Conservation (phyloP, 2,888 invertebrate genomes). For the Danaus chrysippus region DNA sequence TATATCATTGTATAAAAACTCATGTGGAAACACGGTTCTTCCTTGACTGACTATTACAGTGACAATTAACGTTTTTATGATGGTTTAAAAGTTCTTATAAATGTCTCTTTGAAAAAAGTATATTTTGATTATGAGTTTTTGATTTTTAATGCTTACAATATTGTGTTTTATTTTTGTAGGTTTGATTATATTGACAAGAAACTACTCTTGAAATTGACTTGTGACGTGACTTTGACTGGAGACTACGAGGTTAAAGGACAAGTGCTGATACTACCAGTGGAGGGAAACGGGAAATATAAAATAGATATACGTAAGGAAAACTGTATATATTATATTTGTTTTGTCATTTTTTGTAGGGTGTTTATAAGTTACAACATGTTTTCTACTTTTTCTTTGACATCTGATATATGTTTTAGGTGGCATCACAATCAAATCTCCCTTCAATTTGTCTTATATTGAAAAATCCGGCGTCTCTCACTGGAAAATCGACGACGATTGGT, state of each 20-base stretch:
- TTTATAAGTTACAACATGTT: too few relatives aligned
- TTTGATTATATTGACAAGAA: conserved; percentile 49
- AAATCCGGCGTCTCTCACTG: conserved; percentile 62
- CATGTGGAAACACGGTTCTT: too few relatives aligned
- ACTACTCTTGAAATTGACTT: conserved; percentile 45
- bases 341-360: not conserved
- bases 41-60: too few relatives aligned
- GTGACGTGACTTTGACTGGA: conserved; percentile 53
- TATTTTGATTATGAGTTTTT: too few relatives aligned
- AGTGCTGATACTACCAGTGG: conserved; percentile 54
- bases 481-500: conserved; percentile 52
- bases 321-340: conserved; percentile 4
- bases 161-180: conserved; percentile 38
- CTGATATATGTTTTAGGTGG: conserved; percentile 45
- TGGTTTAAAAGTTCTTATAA: too few relatives aligned
- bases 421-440: conserved; percentile 52
- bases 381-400: too few relatives aligned
- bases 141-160: too few relatives aligned
- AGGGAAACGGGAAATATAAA: conserved; percentile 57
- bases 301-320: conserved; percentile 61
- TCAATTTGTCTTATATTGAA: conserved; percentile 41
- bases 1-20: too few relatives aligned
- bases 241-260: conserved; percentile 56
- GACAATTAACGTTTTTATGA: too few relatives aligned
- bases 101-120: too few relatives aligned